These are phyloP conservation scores for Sebastolobus alascanus DNA, from an alignment of 2,797 vertebrate genomes.

Conservation along the genomic window DNA sequence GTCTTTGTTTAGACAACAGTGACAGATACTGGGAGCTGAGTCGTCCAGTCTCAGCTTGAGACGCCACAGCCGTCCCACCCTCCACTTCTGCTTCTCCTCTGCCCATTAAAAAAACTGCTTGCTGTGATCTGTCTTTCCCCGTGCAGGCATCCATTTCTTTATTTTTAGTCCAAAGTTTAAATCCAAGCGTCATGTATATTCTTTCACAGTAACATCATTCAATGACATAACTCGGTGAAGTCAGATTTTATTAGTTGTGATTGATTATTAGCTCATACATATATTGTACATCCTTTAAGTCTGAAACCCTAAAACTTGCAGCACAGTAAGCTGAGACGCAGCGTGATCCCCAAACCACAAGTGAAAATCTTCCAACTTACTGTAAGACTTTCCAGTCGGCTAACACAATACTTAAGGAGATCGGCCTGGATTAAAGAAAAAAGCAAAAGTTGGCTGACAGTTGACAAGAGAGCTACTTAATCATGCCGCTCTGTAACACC, in stretches of 20 bases:
- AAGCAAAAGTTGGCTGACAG: conserved; percentile 78
- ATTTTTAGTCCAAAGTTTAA: background rate
- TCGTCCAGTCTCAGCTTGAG: conserved; percentile 65
- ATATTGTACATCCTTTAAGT: conserved; percentile 1
- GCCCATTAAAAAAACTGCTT: conserved; percentile 74
- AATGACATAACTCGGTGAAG: background rate
- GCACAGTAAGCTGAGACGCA: conserved; percentile 40
- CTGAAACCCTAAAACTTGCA: conserved; percentile 25
- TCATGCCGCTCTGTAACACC: conserved; percentile 60
- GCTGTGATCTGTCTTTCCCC: conserved; percentile 71
- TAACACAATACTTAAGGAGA: conserved; percentile 57
- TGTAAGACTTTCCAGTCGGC: conserved; percentile 65
- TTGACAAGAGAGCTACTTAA: conserved; percentile 79
- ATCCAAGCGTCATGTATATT: background rate
- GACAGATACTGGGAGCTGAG: conserved; percentile 69
- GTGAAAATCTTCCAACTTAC: conserved; percentile 55
- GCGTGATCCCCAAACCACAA: conserved; percentile 34
- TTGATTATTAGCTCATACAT: background rate
- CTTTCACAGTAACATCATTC: background rate
- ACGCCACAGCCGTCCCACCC: conserved; percentile 51
- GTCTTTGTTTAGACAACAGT: conserved; percentile 74
- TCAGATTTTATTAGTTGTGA: conserved; percentile 1
- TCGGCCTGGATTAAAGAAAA: conserved; percentile 60
- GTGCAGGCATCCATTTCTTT: conserved; percentile 3
- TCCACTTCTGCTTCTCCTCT: conserved; percentile 30